Evolutionary conservation across 2,797 vertebrate genomes (phyloP).

Genomic region (Chaetodon trifasciatus): DNA sequence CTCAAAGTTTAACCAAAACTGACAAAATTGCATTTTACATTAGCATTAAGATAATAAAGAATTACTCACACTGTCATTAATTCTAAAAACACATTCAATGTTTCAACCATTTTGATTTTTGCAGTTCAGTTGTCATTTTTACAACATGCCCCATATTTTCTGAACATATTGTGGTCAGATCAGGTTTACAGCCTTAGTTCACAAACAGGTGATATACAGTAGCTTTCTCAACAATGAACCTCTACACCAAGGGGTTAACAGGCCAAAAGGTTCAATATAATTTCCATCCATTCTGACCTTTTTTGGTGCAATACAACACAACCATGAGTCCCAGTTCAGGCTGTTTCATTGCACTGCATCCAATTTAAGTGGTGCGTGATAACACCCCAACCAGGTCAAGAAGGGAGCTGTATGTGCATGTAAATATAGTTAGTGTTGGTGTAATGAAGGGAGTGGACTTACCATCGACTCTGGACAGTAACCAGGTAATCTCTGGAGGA

Average conservation of each 20-base stretch:
- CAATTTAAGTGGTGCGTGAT: neutral
- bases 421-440: neutral
- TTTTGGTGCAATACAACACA: too few relatives aligned
- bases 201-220: neutral
- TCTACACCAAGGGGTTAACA: neutral
- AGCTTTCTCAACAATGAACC: neutral
- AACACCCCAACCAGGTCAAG: neutral
- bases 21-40: neutral
- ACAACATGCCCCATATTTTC: neutral
- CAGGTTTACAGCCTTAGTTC: neutral
- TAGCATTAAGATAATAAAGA: neutral
- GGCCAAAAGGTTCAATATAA: neutral
- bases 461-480: constrained; percentile 98
- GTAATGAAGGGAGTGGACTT: constrained; percentile 61
- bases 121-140: neutral
- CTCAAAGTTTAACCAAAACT: neutral
- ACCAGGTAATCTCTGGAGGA: constrained; percentile 93
- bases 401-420: neutral
- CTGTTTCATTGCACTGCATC: neutral
- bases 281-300: neutral
- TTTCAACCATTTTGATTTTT: neutral
- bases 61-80: neutral
- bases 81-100: neutral
- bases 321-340: neutral
- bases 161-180: neutral